These are phyloP conservation scores for Adoxophyes honmai DNA, from an alignment of 1,140 invertebrate genomes.

Conservation along the genomic window DNA sequence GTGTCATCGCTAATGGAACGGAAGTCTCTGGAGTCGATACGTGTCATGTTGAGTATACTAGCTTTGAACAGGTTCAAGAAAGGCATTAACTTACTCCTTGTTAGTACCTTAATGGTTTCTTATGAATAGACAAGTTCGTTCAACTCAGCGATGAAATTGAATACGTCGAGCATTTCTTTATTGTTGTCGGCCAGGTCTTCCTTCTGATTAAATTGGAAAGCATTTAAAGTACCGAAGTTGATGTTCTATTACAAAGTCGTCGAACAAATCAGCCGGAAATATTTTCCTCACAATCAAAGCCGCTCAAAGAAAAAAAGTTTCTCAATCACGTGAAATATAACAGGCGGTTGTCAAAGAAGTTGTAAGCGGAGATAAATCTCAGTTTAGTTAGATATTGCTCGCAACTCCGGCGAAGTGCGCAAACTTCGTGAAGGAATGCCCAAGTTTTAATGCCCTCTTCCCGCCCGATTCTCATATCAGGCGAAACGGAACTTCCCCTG, in stretches of 20 bases:
- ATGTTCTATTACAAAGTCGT: conserved; percentile 13
- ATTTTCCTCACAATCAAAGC: conserved; percentile 14
- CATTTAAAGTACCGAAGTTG: neutral
- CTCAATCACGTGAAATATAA: conserved; percentile 45
- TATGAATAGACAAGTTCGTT: no score
- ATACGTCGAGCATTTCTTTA: no score
- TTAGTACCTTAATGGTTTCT: no score
- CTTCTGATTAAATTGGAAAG: neutral
- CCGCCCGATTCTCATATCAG: conserved; percentile 48
- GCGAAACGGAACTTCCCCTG: conserved; percentile 31
- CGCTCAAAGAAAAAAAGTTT: conserved; percentile 26
- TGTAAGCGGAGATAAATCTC: conserved; percentile 59
- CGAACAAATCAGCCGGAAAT: conserved; percentile 27
- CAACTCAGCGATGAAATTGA: no score
- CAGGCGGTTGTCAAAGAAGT: conserved; percentile 51
- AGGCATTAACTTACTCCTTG: no score
- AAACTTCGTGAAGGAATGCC: conserved; percentile 49
- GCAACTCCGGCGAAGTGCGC: conserved; percentile 30
- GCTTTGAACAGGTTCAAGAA: no score
- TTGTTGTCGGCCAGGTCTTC: no score
- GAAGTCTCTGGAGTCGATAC: conserved; percentile 1
- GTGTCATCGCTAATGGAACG: conserved; percentile 8
- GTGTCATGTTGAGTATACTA: neutral
- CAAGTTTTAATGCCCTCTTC: conserved; percentile 63
- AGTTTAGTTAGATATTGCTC: conserved; percentile 56